phyloP scores from a whole-genome alignment of 2,888 invertebrate genomes.

The Thelaira solivaga region DNA sequence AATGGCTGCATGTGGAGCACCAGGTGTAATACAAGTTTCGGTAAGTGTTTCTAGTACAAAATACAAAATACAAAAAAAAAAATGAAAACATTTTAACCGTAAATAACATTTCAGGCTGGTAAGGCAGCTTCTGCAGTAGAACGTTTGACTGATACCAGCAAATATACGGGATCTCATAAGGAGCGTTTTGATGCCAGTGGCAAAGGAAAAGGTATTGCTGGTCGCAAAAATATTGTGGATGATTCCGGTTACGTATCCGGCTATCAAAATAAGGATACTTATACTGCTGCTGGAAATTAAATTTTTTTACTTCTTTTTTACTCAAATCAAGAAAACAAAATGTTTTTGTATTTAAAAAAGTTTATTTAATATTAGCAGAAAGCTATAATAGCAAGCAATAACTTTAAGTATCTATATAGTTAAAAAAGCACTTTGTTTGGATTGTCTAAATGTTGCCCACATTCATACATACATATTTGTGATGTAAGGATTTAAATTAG shows the following conservation, averaged over 20 bases:
- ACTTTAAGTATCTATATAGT: too few relatives aligned
- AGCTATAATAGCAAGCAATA: too few relatives aligned
- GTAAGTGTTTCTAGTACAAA: slow-evolving; percentile 67
- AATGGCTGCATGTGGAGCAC: slow-evolving; percentile 87
- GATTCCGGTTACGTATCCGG: slow-evolving; percentile 89
- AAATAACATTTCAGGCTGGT: slow-evolving; percentile 70
- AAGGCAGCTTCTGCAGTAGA: slow-evolving; percentile 79
- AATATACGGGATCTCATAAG: slow-evolving; percentile 92
- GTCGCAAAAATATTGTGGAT: slow-evolving; percentile 86
- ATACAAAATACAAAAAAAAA: too few relatives aligned
- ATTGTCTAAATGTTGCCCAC: too few relatives aligned
- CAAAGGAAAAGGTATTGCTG: slow-evolving; percentile 91
- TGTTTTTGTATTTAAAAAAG: too few relatives aligned
- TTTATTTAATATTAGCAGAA: too few relatives aligned
- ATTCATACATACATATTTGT: too few relatives aligned
- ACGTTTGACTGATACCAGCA: slow-evolving; percentile 89
- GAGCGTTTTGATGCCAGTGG: slow-evolving; percentile 91
- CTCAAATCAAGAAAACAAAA: too few relatives aligned
- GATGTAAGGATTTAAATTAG: too few relatives aligned
- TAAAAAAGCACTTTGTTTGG: too few relatives aligned
- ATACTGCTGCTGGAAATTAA: slow-evolving; percentile 81
- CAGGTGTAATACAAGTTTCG: slow-evolving; percentile 79
- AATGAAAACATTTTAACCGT: not conserved
- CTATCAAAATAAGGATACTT: slow-evolving; percentile 89
- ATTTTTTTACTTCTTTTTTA: too few relatives aligned